Conservation (phyloP, 1,140 invertebrate species). For the Latrodectus geometricus region DNA sequence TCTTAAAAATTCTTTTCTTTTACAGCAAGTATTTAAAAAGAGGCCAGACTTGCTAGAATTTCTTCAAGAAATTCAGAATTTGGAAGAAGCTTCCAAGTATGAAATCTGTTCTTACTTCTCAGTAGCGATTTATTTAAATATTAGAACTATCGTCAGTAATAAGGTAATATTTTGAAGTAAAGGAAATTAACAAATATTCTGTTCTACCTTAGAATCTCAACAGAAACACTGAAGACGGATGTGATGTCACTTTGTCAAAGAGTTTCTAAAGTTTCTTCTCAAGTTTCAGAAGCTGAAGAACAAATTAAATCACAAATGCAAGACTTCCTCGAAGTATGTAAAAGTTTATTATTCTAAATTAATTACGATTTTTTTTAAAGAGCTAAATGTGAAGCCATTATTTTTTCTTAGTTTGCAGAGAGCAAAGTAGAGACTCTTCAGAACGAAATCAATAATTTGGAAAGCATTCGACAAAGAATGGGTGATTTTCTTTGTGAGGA, state of each 20-base stretch:
- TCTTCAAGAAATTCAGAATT: conserved; percentile 79
- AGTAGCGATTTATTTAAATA: too few species aligned
- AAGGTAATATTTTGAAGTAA: too few species aligned
- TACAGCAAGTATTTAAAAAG: conserved; percentile 86
- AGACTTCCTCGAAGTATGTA: conserved; percentile 50
- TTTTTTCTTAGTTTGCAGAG: conserved; percentile 43
- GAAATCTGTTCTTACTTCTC: too few species aligned
- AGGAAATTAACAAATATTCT: background rate
- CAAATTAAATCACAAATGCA: conserved; percentile 56
- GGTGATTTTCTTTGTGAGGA: conserved; percentile 97
- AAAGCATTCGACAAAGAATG: conserved; percentile 80
- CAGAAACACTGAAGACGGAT: conserved; percentile 90
- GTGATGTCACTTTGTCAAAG: conserved; percentile 83
- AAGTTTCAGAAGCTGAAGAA: conserved; percentile 67
- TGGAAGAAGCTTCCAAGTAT: conserved; percentile 90
- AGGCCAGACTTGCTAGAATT: conserved; percentile 79
- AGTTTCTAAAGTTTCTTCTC: conserved; percentile 82
- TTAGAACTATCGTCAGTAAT: too few species aligned
- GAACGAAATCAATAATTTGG: conserved; percentile 74
- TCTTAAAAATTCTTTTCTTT: conserved; percentile 19
- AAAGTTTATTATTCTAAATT: background rate
- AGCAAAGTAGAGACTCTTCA: conserved; percentile 40
- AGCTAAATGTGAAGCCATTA: background rate
- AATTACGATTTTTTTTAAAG: background rate
- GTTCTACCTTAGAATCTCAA: conserved; percentile 77